Percentiles rank a stretch among this genome's conserved stretches.
phyloP scores from a whole-genome alignment of 2,888 invertebrate species.

The Amblyteles armatorius region DNA sequence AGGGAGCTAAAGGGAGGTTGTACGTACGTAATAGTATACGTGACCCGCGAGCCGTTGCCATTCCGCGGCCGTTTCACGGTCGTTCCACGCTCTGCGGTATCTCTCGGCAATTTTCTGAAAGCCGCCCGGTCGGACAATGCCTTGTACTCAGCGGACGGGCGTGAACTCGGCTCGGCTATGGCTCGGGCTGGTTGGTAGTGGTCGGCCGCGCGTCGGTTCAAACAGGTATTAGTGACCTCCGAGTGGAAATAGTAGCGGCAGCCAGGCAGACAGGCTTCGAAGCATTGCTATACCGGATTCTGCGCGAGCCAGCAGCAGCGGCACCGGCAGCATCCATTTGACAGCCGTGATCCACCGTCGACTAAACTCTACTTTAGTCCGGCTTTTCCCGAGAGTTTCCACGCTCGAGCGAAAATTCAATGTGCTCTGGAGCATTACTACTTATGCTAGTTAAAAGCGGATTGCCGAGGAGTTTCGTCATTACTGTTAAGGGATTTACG shows the following conservation, averaged over 20 bases:
- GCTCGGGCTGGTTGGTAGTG: constrained; percentile 48
- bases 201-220: constrained; percentile 56
- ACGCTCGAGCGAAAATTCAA: constrained; percentile 50
- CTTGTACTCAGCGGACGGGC: constrained; percentile 32
- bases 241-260: constrained; percentile 9
- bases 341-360: constrained; percentile 63
- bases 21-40: constrained; percentile 37
- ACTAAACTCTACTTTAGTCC: constrained; percentile 68
- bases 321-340: constrained; percentile 51
- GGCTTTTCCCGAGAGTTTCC: constrained; percentile 56
- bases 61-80: constrained; percentile 41
- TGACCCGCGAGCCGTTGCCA: constrained; percentile 5
- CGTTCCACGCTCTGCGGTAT: constrained; percentile 37
- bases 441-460: constrained; percentile 68
- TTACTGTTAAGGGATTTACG: constrained; percentile 57
- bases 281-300: constrained; percentile 39
- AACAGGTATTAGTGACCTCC: constrained; percentile 59
- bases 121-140: constrained; percentile 47
- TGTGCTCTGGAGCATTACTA: constrained; percentile 54
- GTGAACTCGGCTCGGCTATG: constrained; percentile 53
- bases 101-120: constrained; percentile 50
- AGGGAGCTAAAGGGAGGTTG: not conserved
- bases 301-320: not conserved
- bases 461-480: constrained; percentile 52
- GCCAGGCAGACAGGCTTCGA: constrained; percentile 27